Evolutionary conservation across 2,797 vertebrate species (phyloP), one percentile per base, ranked within the genome.

Genomic region (Echiichthys vipera): DNA sequence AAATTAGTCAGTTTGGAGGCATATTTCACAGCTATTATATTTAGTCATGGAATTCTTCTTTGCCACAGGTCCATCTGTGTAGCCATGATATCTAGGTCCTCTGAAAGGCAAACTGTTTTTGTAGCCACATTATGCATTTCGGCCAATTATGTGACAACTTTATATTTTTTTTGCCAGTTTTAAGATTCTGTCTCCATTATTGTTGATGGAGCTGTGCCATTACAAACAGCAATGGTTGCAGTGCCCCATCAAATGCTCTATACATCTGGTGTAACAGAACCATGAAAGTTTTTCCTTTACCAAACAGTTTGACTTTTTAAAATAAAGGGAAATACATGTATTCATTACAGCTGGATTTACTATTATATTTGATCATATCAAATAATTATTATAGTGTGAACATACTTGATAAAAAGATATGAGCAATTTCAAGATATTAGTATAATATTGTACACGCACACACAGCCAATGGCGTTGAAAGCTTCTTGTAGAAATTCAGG

Each of bases 251-350:
- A 66, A 74, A 55, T 25, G 37, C 63, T 74, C 45, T 63, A 39
- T 24, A 68, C 59, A 76, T 84, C 46, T 64, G 53, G 37, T 73
- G 55, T 78, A 86, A 85, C 55, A 47, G 65, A 83, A 51, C 47
- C 81, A 82, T 77, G 50, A 56, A 68, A 78, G 50, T 64, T 27
- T 54, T 53, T 57, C 50, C 55, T 88, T 87, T 72, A 84, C 71
- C 62, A 77, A 69, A 84, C 68, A 79, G 56, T 78, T 83, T 80
- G 65, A 80, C 74, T 88, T 89, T 92, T 89, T 81, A 75, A 86
- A 92, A 93, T 89, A 91, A 93, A 93, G 65, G 46, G 18, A 57
- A 87, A 87, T 66, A 36, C 84, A 74, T 72, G 32, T 80, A 77
- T 81, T 77, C 40, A 75, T 46, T 56, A 54, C 36, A 64, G 51